Percentiles rank a stretch among this genome's conserved stretches.
These are phyloP conservation scores for Ceratina australensis DNA, from an alignment of 1,140 invertebrate genomes.

Conservation along the genomic window DNA sequence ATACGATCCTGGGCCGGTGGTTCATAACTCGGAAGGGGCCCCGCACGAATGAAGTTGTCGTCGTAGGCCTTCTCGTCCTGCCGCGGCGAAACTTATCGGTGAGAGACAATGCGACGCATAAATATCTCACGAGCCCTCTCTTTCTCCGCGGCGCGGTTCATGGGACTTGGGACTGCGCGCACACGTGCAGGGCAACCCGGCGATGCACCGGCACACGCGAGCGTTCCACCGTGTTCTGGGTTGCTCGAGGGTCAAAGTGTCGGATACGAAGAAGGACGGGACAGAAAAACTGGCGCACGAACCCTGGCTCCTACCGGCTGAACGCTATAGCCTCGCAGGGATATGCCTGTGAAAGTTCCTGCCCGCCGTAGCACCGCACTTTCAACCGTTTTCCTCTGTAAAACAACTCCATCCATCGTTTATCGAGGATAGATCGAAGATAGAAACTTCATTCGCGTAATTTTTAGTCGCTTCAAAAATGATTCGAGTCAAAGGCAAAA, in stretches of 20 bases:
- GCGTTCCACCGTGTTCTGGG: constrained; percentile 18
- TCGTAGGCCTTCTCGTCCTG: constrained; percentile 37
- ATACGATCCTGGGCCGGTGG: constrained; percentile 41
- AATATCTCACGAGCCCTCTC: constrained; percentile 41
- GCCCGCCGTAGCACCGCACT: not conserved
- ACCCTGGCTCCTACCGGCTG: not conserved
- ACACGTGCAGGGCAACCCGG: constrained; percentile 19
- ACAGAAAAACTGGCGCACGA: constrained; percentile 44
- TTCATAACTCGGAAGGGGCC: constrained; percentile 43
- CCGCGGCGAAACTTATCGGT: constrained; percentile 49
- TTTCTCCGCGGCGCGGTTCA: not conserved
- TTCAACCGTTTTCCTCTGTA: too few relatives aligned
- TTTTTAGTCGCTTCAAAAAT: too few relatives aligned
- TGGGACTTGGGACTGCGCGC: not conserved
- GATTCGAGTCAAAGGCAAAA: too few relatives aligned
- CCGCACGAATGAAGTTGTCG: constrained; percentile 48
- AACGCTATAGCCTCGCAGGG: constrained; percentile 13
- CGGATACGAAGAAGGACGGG: constrained; percentile 19
- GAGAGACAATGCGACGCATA: constrained; percentile 52
- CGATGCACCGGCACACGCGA: not conserved
- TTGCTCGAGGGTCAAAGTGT: constrained; percentile 35
- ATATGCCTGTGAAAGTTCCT: constrained; percentile 2
- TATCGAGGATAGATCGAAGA: too few relatives aligned
- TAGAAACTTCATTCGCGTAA: too few relatives aligned
- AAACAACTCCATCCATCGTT: too few relatives aligned